Evolutionary conservation across 1,140 invertebrate species (phyloP).

Genomic region (Brachionus plicatilis): DNA sequence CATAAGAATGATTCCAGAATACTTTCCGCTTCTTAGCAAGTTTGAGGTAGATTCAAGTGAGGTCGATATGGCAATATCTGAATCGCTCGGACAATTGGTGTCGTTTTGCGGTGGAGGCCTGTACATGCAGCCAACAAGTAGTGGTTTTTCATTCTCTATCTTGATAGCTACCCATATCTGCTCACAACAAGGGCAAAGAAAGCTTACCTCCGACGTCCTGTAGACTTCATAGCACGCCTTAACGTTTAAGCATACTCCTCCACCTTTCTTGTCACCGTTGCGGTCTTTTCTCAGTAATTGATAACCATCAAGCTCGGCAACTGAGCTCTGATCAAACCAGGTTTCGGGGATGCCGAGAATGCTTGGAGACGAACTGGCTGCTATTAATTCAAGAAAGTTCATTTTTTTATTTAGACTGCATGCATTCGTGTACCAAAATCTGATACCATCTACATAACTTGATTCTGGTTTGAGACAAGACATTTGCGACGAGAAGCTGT

Average conservation of each 20-base stretch:
- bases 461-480: not conserved
- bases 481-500: not conserved
- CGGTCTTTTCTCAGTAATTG: no score
- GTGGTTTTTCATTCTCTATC: not conserved
- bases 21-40: no score
- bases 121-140: no score
- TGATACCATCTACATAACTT: not conserved
- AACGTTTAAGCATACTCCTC: no score
- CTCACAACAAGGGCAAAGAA: no score
- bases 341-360: not conserved
- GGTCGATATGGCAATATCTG: no score
- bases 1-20: no score
- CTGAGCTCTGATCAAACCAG: not conserved
- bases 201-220: no score
- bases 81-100: not conserved
- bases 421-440: not conserved
- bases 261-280: no score
- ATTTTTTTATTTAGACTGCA: not conserved
- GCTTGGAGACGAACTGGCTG: not conserved
- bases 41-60: no score
- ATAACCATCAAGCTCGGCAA: no score
- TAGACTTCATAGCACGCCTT: no score
- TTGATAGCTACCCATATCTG: not conserved
- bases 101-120: not conserved
- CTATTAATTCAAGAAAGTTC: not conserved